These are phyloP conservation scores for Cactoblastis cactorum DNA, from an alignment of 2,888 invertebrate genomes.

Conservation along the genomic window DNA sequence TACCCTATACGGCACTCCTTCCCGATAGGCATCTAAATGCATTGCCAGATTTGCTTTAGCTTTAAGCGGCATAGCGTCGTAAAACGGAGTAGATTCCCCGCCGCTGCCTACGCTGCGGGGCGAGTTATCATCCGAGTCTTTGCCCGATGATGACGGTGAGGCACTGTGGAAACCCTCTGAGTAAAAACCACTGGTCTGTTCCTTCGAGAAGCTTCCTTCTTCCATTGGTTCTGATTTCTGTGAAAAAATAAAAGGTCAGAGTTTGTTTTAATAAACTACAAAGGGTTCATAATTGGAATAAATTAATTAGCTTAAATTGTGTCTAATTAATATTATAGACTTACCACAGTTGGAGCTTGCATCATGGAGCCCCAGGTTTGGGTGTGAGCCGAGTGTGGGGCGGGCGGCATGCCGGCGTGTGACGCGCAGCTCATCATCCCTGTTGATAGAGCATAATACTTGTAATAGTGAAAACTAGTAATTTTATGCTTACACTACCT, in stretches of 20 bases:
- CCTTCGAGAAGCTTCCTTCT: conserved; percentile 68
- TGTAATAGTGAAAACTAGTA: neutral
- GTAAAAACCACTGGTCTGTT: conserved; percentile 80
- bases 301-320: too few species aligned
- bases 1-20: conserved; percentile 77
- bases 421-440: conserved; percentile 71
- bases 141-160: conserved; percentile 79
- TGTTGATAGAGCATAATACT: conserved; percentile 28
- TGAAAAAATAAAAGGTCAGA: conserved; percentile 34
- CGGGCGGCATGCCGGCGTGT: conserved; percentile 70
- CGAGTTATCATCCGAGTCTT: conserved; percentile 72
- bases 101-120: conserved; percentile 68
- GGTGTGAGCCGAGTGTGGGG: conserved; percentile 51
- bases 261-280: neutral
- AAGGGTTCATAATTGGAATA: conserved; percentile 23
- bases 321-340: too few species aligned
- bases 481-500: neutral
- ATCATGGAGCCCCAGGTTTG: conserved; percentile 55
- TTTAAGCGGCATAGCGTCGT: conserved; percentile 60
- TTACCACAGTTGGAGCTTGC: conserved; percentile 60
- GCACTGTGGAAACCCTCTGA: conserved; percentile 81
- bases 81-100: conserved; percentile 61
- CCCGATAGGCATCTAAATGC: conserved; percentile 62
- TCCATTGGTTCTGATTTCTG: conserved; percentile 80
- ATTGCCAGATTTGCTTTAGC: conserved; percentile 67